phyloP scores from a whole-genome alignment of 2,113 vertebrate species.

The Ranitomeya imitator region DNA sequence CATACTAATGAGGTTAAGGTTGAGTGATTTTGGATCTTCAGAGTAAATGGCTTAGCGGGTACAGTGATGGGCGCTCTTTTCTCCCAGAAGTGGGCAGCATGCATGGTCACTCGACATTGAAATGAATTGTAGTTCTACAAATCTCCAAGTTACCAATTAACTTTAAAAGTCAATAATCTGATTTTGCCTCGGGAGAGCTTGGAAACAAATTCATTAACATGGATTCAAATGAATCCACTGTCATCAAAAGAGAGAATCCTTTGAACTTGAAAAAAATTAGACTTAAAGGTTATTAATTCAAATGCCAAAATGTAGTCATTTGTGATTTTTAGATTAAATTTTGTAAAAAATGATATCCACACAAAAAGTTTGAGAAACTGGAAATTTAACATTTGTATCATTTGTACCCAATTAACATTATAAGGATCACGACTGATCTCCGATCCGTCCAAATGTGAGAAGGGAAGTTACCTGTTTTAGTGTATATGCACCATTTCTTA shows the following conservation, averaged over 20 bases:
- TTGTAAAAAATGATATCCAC: not conserved
- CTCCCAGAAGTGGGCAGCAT: too few relatives aligned
- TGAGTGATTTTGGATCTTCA: too few relatives aligned
- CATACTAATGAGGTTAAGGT: too few relatives aligned
- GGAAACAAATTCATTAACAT: not conserved
- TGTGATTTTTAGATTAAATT: not conserved
- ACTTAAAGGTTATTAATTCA: not conserved
- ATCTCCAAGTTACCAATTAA: not conserved
- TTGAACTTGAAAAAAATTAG: not conserved
- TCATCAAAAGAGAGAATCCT: constrained; percentile 13
- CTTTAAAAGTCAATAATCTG: constrained; percentile 8
- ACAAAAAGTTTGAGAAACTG: not conserved
- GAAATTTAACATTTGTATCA: not conserved
- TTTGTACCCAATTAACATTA: constrained; percentile 3
- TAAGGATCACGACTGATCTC: not conserved
- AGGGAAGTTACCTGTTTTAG: too few relatives aligned
- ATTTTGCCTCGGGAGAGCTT: not conserved
- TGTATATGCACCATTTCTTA: too few relatives aligned
- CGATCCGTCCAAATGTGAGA: not conserved
- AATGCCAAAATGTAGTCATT: not conserved
- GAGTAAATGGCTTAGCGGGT: too few relatives aligned
- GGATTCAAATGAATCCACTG: not conserved
- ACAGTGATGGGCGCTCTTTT: too few relatives aligned
- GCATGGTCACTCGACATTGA: not conserved
- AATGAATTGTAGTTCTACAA: not conserved